Conservation (phyloP, 2,797 vertebrate genomes). For the Halcyon smyrnensis region DNA sequence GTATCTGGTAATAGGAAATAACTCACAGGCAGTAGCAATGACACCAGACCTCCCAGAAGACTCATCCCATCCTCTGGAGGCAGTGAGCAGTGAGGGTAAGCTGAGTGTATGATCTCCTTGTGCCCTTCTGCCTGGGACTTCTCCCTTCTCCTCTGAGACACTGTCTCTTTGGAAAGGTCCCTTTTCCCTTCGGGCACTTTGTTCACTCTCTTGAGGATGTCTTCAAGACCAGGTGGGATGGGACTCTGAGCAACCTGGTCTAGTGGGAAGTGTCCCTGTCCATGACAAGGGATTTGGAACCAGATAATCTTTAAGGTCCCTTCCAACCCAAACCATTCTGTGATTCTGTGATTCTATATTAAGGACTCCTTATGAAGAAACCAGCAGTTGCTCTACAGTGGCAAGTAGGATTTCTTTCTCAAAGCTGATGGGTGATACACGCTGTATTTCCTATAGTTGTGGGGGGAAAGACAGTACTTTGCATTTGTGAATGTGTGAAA, state of each 20-base stretch:
- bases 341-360: too few relatives aligned
- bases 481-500: not conserved
- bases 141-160: not conserved
- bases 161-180: not conserved
- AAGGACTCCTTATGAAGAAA: not conserved
- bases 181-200: not conserved
- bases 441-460: not conserved
- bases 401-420: not conserved
- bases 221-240: not conserved
- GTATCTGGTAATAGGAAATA: not conserved
- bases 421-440: accelerated
- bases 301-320: too few relatives aligned
- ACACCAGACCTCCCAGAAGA: not conserved
- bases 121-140: not conserved
- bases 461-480: not conserved
- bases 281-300: too few relatives aligned
- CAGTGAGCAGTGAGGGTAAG: not conserved
- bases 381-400: not conserved
- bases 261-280: too few relatives aligned
- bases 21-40: not conserved
- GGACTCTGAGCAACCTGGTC: too few relatives aligned
- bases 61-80: not conserved
- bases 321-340: too few relatives aligned
- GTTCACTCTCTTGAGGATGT: not conserved
- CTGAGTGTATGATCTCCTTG: not conserved